Evolutionary conservation across 2,113 vertebrate species (phyloP).

Genomic region (Burhinus bistriatus): DNA sequence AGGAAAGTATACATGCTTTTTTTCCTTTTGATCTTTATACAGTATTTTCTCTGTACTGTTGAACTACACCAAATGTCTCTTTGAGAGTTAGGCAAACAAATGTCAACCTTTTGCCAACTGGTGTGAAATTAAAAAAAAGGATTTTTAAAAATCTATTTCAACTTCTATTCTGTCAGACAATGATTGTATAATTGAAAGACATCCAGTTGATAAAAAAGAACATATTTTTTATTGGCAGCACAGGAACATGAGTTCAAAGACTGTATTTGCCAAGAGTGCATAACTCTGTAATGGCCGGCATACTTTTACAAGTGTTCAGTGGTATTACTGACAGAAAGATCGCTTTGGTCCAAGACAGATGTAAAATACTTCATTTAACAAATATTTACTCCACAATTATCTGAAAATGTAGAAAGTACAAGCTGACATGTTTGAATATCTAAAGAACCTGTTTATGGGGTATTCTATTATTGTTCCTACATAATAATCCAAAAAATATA

Average conservation of each 20-base stretch:
- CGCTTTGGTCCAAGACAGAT: conserved; percentile 66
- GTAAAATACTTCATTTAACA: conserved; percentile 73
- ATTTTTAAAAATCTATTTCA: conserved; percentile 34
- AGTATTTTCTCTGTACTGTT: conserved; percentile 40
- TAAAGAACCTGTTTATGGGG: conserved; percentile 66
- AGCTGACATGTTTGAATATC: conserved; percentile 70
- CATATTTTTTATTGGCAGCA: conserved; percentile 68
- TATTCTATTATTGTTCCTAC: conserved; percentile 61
- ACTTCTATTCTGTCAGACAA: conserved; percentile 59
- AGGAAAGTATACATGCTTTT: neutral
- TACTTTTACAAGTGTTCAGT: conserved; percentile 69
- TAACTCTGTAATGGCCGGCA: conserved; percentile 72
- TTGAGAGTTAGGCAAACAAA: conserved; percentile 51
- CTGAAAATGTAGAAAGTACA: conserved; percentile 72
- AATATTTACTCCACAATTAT: conserved; percentile 71
- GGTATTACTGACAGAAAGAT: conserved; percentile 72
- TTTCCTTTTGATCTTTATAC: conserved; percentile 26
- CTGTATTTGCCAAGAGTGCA: conserved; percentile 69
- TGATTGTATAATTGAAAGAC: conserved; percentile 70
- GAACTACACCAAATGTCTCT: conserved; percentile 36
- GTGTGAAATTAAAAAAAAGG: conserved; percentile 25
- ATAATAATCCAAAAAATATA: conserved; percentile 60
- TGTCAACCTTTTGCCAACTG: conserved; percentile 43
- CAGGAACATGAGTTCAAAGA: conserved; percentile 66
- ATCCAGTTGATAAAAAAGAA: conserved; percentile 72